Base-by-base conservation (phyloP, 2,797 vertebrate genomes). In the Sebastes elongatus region DNA sequence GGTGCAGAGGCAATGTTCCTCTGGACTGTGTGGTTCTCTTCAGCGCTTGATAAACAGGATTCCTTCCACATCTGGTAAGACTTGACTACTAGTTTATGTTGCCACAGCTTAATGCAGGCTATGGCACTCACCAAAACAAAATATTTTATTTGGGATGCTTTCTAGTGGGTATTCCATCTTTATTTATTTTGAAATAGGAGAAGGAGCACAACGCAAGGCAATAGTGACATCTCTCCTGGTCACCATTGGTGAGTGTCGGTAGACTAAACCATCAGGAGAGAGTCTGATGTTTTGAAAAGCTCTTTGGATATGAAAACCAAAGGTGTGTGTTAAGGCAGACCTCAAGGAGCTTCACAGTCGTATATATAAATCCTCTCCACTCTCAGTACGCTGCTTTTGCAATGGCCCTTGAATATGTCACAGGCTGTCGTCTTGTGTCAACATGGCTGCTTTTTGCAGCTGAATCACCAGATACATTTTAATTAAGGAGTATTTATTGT, bases 41-140 rank as follows among this genome's bases (percentile, higher is more conserved):
- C 80, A 62, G 61, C 83, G 62, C 65, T 56, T 82, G 52, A 90
- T 85, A 80, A 88, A 87, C 66, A 80, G 71, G 71, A 90, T 91
- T 83, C 77, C 64, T 91, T 82, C 78, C 73, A 80, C 69, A 71
- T 76, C 80, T 87, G 73, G 78, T 84, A 82, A 77, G 59, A 30
- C 69, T 25, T 9, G 25, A 81, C 63, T 73, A 23, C 60, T 55
- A 82, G 69, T 80, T 82, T 68, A 28, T 82, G 71, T 84, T 68
- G 55, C 57, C 74, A 63, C 76, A 63, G 78, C 52, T 60, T 71
- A 52, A 46, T 2, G 5, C 53, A 70, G 64, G 6, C 65, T 56
- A 70, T 61, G 71, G 82, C 55, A 14, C 38, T 60, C 55, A 78
- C 46, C 55, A 77, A 85, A 83, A 77, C 53, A 71, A 81, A 86